Evolutionary conservation across 2,113 vertebrate species (phyloP), one percentile per base, ranked within the genome.

Genomic region (Melierax canorus): DNA sequence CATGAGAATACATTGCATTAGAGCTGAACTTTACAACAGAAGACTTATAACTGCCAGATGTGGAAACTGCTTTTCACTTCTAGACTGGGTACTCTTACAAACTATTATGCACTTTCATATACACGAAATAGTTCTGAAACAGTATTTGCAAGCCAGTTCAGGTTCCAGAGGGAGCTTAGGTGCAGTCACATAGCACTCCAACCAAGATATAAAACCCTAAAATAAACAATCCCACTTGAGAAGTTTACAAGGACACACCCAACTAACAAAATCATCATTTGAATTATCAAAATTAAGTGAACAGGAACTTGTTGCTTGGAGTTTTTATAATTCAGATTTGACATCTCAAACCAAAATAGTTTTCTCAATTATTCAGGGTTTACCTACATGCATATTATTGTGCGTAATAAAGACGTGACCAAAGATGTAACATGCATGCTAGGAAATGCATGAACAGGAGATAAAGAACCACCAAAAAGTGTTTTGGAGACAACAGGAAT

Each of bases 381-480:
- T 8, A 2, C 8, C 18, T 66, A 41, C 4, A 12, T 7, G 6
- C 0, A 0, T n/a, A 32, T 56, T 78, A 53, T 12, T 10, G 16
- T 18, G 36, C 38, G 51, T 72, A 68, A 85, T 23, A 78, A 60
- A 82, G 67, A 29, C 10, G 15, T 67, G 15, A 43, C 32, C 58
- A 32, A 69, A 58, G 27, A 71, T 22, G n/a, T 59, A 78, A 67
- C 0, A 0, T 0, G 1, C 7, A 29, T 69, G 22, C 12, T 38
- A 79, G 27, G 24, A 88, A 62, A 55, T 15, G 34, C 24, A 78
- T 51, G 50, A 74, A 50, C 3, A 68, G 39, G 27, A 16, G 7
- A 84, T 8, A 81, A 83, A 12, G 15, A 78, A 91, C 36, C 5
- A 64, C 32, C 51, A 59, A 87, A 81, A 32, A 4, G 17, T 85